A percentile compares a stretch with the other conserved stretches of the same genome.
Conservation (phyloP, 2,113 vertebrate genomes). For the Bos javanicus region DNA sequence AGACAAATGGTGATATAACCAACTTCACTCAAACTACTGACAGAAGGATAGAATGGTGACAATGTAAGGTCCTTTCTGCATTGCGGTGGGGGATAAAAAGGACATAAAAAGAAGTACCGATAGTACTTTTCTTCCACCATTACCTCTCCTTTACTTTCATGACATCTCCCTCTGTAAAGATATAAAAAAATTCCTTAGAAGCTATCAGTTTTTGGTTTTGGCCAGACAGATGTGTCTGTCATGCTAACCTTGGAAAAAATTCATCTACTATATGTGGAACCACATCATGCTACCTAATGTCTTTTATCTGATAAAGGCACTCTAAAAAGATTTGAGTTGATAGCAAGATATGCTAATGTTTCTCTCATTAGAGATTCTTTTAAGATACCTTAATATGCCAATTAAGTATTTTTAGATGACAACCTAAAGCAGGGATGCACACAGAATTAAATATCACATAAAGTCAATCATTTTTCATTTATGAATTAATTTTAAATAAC, state of each 20-base stretch:
- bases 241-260: constrained; percentile 31
- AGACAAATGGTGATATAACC: constrained; percentile 71
- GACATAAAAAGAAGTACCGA: constrained; percentile 51
- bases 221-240: not conserved
- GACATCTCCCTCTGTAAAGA: constrained; percentile 35
- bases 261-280: not conserved
- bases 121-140: constrained; percentile 29
- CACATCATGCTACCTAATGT: not conserved
- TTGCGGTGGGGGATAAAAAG: constrained; percentile 45
- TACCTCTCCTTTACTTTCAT: constrained; percentile 47
- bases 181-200: constrained; percentile 30
- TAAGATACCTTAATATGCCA: constrained; percentile 10
- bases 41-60: constrained; percentile 60
- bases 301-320: not conserved
- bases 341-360: constrained; percentile 29
- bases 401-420: constrained; percentile 37
- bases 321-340: not conserved
- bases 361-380: constrained; percentile 26
- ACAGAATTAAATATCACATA: constrained; percentile 8
- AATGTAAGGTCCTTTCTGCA: constrained; percentile 31
- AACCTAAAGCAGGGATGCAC: not conserved
- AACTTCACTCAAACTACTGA: constrained; percentile 64
- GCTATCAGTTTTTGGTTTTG: constrained; percentile 27
- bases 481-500: constrained; percentile 11
- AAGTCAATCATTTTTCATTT: constrained; percentile 11